phyloP scores from a whole-genome alignment of 2,888 invertebrate species.

The Drosophila flavopinicola region DNA sequence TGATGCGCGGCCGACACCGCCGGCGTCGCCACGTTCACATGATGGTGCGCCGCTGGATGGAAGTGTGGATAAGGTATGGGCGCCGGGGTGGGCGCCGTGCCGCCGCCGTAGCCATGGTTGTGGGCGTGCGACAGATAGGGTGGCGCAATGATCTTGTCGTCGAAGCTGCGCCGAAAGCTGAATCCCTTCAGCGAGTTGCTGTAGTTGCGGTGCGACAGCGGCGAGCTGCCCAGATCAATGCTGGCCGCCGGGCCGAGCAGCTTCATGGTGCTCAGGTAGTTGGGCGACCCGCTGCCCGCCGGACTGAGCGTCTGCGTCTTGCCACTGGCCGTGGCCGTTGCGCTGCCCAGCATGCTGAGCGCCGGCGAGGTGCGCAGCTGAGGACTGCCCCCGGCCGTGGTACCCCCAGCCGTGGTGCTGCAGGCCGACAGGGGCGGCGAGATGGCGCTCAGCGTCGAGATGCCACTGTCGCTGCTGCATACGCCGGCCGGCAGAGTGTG shows the following conservation, averaged over 20 bases:
- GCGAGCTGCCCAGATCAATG: constrained; percentile 81
- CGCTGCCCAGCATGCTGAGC: constrained; percentile 70
- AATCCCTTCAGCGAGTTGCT: constrained; percentile 82
- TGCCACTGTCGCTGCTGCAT: constrained; percentile 81
- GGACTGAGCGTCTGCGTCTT: constrained; percentile 76
- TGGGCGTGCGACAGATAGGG: constrained; percentile 61
- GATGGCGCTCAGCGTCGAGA: constrained; percentile 80
- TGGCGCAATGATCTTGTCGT: constrained; percentile 82
- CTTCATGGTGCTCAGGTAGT: constrained; percentile 76
- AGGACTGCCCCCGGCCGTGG: constrained; percentile 61
- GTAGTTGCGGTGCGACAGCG: constrained; percentile 81
- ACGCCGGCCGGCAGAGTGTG: constrained; percentile 71
- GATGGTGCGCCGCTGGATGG: constrained; percentile 64
- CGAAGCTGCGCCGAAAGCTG: constrained; percentile 83
- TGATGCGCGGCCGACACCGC: constrained; percentile 60
- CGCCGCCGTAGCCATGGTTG: constrained; percentile 32
- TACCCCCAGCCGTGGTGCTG: constrained; percentile 38
- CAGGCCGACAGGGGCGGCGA: constrained; percentile 76
- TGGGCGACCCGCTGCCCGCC: constrained; percentile 57
- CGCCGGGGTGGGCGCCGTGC: constrained; percentile 10
- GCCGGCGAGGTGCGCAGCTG: constrained; percentile 79
- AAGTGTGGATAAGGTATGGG: constrained; percentile 76
- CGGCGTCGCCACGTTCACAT: constrained; percentile 41
- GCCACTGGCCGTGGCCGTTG: constrained; percentile 65
- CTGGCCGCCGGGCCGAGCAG: constrained; percentile 81